Conservation (phyloP, 2,113 vertebrate species). For the Fregetta grallaria region DNA sequence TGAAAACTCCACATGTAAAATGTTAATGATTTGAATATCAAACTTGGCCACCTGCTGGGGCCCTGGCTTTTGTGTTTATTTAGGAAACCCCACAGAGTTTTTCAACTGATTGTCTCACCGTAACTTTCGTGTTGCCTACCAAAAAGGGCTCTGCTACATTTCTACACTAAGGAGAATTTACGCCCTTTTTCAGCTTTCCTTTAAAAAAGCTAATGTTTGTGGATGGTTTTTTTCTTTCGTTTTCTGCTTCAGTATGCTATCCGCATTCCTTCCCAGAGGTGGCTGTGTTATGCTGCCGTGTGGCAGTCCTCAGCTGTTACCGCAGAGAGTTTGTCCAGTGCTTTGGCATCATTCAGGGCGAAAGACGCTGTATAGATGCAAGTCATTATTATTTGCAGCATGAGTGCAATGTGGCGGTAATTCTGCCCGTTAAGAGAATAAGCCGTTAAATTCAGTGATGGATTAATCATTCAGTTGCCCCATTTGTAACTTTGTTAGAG, state of each 20-base stretch:
- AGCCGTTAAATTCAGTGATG: not conserved
- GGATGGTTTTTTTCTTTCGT: not conserved
- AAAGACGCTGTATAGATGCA: not conserved
- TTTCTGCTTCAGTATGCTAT: not conserved
- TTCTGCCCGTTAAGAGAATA: not conserved
- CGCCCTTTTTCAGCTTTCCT: not conserved
- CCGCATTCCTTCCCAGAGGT: conserved; percentile 25
- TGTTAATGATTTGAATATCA: conserved; percentile 78
- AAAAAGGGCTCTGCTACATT: not conserved
- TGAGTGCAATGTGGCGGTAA: not conserved
- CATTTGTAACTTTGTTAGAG: not conserved
- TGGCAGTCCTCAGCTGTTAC: not conserved
- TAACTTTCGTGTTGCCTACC: conserved; percentile 19
- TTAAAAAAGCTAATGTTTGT: not conserved
- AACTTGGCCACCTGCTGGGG: conserved; percentile 81
- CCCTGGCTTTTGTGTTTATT: conserved; percentile 79
- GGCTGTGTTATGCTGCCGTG: conserved; percentile 1
- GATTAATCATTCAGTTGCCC: not conserved
- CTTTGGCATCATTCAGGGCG: not conserved
- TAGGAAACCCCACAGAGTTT: conserved; percentile 69
- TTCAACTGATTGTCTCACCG: conserved; percentile 67
- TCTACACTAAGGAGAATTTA: conserved; percentile 14
- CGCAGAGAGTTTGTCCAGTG: not conserved
- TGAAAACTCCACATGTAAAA: conserved; percentile 80
- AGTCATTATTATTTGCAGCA: not conserved